phyloP scores from a whole-genome alignment of 2,888 invertebrate genomes.

The Pristionchus maxplancki region DNA sequence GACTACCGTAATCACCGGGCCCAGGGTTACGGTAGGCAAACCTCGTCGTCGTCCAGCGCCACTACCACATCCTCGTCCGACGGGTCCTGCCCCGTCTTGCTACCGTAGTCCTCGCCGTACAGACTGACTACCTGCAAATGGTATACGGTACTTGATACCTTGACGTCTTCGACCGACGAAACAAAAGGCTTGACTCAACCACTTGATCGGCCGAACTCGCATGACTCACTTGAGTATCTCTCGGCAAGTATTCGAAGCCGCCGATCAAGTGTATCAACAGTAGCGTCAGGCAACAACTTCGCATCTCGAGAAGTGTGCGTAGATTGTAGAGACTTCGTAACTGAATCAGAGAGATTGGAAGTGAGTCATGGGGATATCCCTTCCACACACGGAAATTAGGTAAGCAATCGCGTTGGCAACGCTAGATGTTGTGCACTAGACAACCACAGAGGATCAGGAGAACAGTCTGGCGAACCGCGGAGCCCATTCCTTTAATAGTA shows the following conservation, averaged over 20 bases:
- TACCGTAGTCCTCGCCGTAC: constrained; percentile 38
- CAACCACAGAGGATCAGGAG: background rate
- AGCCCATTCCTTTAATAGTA: no score
- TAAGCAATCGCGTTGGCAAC: background rate
- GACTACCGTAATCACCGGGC: background rate
- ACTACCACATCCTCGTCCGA: background rate
- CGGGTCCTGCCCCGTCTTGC: constrained; percentile 22
- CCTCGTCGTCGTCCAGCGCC: background rate
- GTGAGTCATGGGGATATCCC: background rate
- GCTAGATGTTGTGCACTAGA: background rate
- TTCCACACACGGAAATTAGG: background rate
- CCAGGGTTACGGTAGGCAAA: background rate
- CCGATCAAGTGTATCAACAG: background rate
- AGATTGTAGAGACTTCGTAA: constrained; percentile 1
- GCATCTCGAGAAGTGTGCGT: constrained; percentile 1
- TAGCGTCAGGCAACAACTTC: constrained; percentile 3
- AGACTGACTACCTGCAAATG: constrained; percentile 23
- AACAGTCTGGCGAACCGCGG: background rate
- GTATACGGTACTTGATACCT: background rate
- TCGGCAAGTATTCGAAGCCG: constrained; percentile 24
- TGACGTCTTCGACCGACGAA: background rate
- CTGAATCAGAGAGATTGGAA: background rate
- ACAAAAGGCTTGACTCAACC: background rate
- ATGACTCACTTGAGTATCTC: constrained; percentile 25
- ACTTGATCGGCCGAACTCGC: background rate